A percentile compares a stretch with the other conserved stretches of the same genome.
These are phyloP conservation scores for Linnaemya tessellans DNA, from an alignment of 2,888 invertebrate species.

Conservation along the genomic window DNA sequence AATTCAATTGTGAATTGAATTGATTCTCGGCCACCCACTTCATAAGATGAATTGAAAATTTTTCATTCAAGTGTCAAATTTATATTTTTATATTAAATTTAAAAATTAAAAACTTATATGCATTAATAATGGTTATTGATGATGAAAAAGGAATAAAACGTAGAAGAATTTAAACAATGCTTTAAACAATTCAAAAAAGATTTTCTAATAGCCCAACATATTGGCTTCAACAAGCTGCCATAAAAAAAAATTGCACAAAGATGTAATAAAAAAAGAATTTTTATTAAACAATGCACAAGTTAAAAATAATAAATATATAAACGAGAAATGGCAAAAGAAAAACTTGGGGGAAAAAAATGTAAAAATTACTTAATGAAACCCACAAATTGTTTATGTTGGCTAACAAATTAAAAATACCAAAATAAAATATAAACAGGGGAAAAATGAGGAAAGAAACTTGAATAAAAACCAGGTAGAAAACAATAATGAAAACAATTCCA, in stretches of 20 bases:
- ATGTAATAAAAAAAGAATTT: slow-evolving; percentile 25
- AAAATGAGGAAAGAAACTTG: neutral
- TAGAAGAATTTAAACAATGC: no score
- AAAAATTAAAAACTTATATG: no score
- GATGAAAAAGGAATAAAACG: no score
- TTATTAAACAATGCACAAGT: neutral
- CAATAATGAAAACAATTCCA: slow-evolving; percentile 2
- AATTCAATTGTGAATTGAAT: no score
- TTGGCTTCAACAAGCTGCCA: slow-evolving; percentile 24
- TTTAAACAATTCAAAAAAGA: slow-evolving; percentile 51
- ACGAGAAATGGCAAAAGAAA: slow-evolving; percentile 1
- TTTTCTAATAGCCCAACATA: slow-evolving; percentile 21
- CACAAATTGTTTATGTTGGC: slow-evolving; percentile 72
- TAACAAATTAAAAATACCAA: slow-evolving; percentile 72
- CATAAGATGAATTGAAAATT: no score
- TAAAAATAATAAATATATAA: slow-evolving; percentile 53
- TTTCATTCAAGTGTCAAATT: no score
- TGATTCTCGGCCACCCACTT: no score
- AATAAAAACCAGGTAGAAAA: slow-evolving; percentile 30
- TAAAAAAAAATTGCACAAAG: slow-evolving; percentile 43
- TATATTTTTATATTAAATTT: no score
- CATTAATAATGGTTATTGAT: no score
- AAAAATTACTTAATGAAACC: slow-evolving; percentile 70
- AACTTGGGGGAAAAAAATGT: slow-evolving; percentile 43
- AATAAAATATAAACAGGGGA: slow-evolving; percentile 4